Evolutionary conservation across 2,113 vertebrate species (phyloP).

Genomic region (Cryptotis parvus): DNA sequence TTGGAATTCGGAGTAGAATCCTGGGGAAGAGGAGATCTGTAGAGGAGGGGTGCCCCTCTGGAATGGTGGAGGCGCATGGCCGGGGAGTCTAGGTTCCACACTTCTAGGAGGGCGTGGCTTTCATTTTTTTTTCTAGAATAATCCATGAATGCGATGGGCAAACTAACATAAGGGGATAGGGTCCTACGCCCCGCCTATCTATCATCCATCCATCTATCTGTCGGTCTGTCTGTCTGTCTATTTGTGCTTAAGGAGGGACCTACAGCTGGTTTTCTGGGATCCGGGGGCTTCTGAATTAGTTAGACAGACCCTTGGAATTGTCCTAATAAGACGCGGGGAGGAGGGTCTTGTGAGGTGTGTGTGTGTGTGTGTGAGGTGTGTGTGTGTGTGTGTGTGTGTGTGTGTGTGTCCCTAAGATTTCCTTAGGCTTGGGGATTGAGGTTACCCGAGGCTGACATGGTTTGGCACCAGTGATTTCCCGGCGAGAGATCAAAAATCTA

Average conservation of each 20-base stretch:
- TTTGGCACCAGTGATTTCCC: neutral
- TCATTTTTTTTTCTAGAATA: constrained; percentile 1
- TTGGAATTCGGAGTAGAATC: neutral
- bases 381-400: too few species aligned
- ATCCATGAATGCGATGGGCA: constrained; percentile 23
- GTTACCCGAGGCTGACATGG: constrained; percentile 20
- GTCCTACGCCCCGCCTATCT: neutral
- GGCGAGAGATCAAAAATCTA: constrained; percentile 14
- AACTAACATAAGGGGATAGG: neutral
- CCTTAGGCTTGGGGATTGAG: neutral
- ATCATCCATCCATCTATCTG: too few species aligned
- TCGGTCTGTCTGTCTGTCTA: too few species aligned
- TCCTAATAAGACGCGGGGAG: constrained; percentile 30
- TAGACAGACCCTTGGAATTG: neutral
- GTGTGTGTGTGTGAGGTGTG: neutral
- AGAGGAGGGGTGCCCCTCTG: neutral
- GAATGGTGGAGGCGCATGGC: neutral
- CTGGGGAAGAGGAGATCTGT: neutral
- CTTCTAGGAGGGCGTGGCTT: neutral
- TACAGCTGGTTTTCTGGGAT: neutral
- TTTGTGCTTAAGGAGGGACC: neutral
- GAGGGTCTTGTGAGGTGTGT: neutral
- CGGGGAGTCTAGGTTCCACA: too few species aligned
- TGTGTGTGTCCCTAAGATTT: neutral
- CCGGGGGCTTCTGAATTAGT: neutral